Conservation (phyloP, 2,113 vertebrate genomes). For the Todiramphus chloris region DNA sequence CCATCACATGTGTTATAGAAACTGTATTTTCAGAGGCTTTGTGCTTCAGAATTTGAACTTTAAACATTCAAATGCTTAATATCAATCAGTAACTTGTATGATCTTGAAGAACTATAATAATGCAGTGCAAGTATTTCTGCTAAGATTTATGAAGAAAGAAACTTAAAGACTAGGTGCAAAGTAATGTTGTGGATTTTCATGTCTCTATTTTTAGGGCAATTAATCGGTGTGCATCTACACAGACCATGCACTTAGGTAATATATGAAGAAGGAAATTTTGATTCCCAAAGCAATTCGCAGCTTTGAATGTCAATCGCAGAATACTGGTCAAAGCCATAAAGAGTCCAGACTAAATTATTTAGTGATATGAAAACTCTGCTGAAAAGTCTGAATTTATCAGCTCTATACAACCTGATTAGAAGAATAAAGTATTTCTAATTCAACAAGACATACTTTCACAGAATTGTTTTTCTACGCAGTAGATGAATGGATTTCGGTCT, state of each 20-base stretch:
- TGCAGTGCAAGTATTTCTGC: background rate
- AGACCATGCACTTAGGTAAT: background rate
- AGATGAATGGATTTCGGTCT: background rate
- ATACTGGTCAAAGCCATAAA: background rate
- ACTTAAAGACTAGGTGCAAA: background rate
- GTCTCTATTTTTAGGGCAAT: background rate
- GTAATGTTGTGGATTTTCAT: background rate
- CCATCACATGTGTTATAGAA: accelerated
- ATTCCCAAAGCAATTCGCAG: background rate
- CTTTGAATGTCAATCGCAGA: background rate
- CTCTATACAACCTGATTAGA: background rate
- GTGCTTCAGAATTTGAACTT: background rate
- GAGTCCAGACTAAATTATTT: background rate
- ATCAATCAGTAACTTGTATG: background rate
- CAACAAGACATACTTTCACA: background rate
- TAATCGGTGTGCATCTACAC: background rate
- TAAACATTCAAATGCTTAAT: background rate
- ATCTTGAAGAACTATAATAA: background rate
- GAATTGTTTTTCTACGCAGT: background rate
- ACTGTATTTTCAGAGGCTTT: background rate
- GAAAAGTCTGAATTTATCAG: background rate
- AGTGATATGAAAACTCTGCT: background rate
- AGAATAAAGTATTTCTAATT: background rate
- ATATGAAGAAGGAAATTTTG: background rate
- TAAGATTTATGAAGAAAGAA: background rate